Conservation (phyloP, 2,113 vertebrate species). For the Hydrolagus affinis region DNA sequence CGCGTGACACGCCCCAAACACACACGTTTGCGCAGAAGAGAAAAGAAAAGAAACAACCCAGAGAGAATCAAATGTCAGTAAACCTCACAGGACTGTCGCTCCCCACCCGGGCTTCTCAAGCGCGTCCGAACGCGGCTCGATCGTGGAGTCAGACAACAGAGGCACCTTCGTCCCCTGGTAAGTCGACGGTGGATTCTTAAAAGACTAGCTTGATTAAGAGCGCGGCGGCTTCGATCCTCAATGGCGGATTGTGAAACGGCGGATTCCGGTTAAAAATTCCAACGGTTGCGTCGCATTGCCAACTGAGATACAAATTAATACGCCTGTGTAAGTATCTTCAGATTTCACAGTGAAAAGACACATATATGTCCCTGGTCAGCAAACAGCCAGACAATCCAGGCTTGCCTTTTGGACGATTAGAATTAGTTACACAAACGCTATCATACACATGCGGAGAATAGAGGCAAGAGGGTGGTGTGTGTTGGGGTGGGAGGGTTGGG, state of each 20-base stretch:
- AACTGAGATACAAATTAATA: conserved; percentile 5
- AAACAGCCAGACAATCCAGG: conserved; percentile 3
- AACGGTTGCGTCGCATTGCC: not conserved
- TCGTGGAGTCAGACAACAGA: too few species aligned
- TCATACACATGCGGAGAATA: not conserved
- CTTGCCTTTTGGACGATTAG: conserved; percentile 21
- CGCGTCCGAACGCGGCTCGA: too few species aligned
- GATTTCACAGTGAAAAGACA: conserved; percentile 8
- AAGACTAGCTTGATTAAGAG: not conserved
- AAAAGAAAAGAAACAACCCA: too few species aligned
- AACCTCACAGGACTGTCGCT: too few species aligned
- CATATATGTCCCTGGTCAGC: not conserved
- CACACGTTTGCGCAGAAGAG: too few species aligned
- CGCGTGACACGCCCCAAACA: not conserved
- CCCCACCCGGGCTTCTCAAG: too few species aligned
- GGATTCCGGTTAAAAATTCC: conserved; percentile 21
- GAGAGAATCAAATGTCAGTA: too few species aligned
- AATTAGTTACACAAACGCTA: conserved; percentile 28
- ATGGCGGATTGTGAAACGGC: not conserved
- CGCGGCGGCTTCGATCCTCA: not conserved
- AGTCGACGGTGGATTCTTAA: not conserved
- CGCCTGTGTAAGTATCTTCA: too few species aligned
- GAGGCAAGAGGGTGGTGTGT: too few species aligned
- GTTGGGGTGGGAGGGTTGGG: too few species aligned
- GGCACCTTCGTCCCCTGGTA: not conserved